A percentile compares a stretch with the other conserved stretches of the same genome.
Conservation (phyloP, 2,797 vertebrate genomes). For the Anguilla pacifica region DNA sequence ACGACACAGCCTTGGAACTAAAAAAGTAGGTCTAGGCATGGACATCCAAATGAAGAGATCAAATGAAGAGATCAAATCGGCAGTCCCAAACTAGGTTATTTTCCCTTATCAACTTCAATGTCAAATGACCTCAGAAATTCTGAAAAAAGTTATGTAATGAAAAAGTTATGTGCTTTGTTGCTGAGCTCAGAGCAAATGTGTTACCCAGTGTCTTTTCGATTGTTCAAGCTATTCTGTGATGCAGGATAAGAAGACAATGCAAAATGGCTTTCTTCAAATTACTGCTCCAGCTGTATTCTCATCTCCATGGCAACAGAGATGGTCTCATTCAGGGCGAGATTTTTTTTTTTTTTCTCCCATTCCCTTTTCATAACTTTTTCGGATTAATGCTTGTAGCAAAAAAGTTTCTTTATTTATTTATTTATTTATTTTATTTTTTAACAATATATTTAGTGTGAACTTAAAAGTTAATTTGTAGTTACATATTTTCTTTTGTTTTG, state of each 20-base stretch:
- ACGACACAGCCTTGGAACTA: neutral
- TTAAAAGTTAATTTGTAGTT: neutral
- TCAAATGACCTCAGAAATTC: neutral
- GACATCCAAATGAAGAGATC: neutral
- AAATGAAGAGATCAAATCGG: neutral
- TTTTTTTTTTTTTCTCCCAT: neutral
- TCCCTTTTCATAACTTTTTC: conserved; percentile 26
- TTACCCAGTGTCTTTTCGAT: neutral
- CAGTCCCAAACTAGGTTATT: neutral
- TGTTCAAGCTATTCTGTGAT: conserved; percentile 17
- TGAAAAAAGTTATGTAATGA: neutral
- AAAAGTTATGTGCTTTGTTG: neutral
- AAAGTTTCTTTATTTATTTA: neutral
- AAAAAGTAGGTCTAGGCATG: neutral
- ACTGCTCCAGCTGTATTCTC: conserved; percentile 51
- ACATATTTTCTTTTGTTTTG: neutral
- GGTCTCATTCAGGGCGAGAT: conserved; percentile 5
- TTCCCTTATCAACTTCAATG: neutral
- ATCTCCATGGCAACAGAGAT: conserved; percentile 65
- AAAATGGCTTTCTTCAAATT: conserved; percentile 48
- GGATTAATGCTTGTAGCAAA: conserved; percentile 8
- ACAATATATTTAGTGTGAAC: conserved; percentile 19
- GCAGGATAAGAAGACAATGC: conserved; percentile 22
- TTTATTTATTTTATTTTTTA: neutral
- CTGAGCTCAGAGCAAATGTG: neutral